A percentile compares a stretch with the other conserved stretches of the same genome.
phyloP scores from a whole-genome alignment of 2,888 invertebrate genomes.

The Lasioglossum pauxillum region DNA sequence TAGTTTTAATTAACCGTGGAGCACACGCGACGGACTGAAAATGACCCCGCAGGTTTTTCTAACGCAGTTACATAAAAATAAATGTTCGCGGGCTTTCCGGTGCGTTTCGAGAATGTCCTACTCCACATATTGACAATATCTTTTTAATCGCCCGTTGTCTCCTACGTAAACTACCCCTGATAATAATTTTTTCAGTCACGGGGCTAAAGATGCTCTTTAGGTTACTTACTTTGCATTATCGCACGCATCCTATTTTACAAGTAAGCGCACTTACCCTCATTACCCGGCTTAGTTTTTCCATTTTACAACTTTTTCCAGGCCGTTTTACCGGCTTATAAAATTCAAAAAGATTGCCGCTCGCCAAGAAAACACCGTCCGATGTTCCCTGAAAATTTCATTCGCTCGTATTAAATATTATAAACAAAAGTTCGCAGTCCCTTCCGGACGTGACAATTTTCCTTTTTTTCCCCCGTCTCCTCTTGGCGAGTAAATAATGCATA shows the following conservation, averaged over 20 bases:
- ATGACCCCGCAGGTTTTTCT: background rate
- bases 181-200: background rate
- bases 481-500: background rate
- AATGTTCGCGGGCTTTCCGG: background rate
- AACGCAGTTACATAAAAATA: background rate
- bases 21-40: background rate
- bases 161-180: background rate
- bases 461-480: background rate
- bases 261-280: background rate
- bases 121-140: background rate
- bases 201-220: background rate
- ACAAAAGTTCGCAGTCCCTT: background rate
- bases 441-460: background rate
- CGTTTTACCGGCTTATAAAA: background rate
- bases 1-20: background rate
- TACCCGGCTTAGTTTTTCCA: background rate
- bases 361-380: background rate
- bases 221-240: background rate
- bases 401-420: background rate
- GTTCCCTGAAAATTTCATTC: constrained; percentile 4
- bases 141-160: background rate
- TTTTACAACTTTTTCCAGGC: background rate
- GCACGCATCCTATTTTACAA: background rate
- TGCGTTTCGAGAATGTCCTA: background rate
- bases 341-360: background rate